phyloP scores from a whole-genome alignment of 2,888 invertebrate genomes.

The Frankliniella fusca region DNA sequence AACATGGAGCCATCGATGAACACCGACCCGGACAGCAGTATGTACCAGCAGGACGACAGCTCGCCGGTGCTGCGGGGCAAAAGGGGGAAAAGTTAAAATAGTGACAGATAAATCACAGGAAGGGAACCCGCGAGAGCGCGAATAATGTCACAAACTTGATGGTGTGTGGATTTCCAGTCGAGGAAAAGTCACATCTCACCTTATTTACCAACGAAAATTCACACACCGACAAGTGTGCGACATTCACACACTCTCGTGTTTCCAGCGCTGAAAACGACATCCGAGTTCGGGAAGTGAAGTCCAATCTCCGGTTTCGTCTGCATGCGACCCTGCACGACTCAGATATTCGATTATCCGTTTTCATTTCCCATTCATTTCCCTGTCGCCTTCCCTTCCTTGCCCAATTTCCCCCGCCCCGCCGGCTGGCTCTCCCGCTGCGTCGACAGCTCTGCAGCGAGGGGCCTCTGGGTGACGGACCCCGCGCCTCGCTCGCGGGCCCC shows the following conservation, averaged over 20 bases:
- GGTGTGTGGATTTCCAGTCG: not conserved
- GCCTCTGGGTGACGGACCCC: not conserved
- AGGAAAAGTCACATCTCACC: not conserved
- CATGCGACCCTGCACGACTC: too few species aligned
- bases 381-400: too few species aligned
- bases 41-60: conserved; percentile 76
- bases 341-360: too few species aligned
- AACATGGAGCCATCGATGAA: conserved; percentile 84
- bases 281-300: too few species aligned
- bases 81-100: not conserved
- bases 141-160: not conserved
- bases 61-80: conserved; percentile 65
- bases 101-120: not conserved
- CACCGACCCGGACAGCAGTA: conserved; percentile 73
- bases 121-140: not conserved
- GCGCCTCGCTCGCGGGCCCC: not conserved
- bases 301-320: too few species aligned
- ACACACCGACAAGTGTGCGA: not conserved
- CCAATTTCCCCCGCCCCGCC: too few species aligned
- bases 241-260: not conserved
- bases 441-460: too few species aligned
- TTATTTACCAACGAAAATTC: not conserved
- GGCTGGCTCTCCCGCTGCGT: too few species aligned
- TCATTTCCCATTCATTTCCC: too few species aligned
- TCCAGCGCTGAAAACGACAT: not conserved